These are phyloP conservation scores for Nymphalis io DNA, from an alignment of 1,140 invertebrate genomes.

Conservation along the genomic window DNA sequence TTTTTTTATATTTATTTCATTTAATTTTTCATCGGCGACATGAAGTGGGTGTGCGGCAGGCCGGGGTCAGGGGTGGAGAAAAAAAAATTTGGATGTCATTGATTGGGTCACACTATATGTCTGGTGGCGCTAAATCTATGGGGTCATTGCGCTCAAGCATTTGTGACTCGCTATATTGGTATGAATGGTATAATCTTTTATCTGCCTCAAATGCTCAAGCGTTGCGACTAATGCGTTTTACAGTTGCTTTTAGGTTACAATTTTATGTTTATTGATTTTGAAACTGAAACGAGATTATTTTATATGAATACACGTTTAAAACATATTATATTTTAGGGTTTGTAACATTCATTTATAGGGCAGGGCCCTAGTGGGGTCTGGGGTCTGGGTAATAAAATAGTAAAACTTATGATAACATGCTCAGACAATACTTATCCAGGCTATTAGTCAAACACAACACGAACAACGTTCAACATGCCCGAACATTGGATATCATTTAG, in stretches of 20 bases:
- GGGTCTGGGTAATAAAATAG: conserved; percentile 29
- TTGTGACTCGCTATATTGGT: conserved; percentile 30
- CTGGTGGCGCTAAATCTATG: conserved; percentile 66
- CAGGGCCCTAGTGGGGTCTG: background rate
- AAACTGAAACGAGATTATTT: conserved; percentile 70
- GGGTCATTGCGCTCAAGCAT: conserved; percentile 46
- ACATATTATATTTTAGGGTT: conserved; percentile 31
- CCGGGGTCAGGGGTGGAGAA: conserved; percentile 69
- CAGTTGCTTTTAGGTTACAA: conserved; percentile 53
- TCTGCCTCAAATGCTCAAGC: conserved; percentile 55
- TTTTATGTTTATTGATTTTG: conserved; percentile 49
- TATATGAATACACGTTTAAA: conserved; percentile 38
- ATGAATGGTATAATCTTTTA: conserved; percentile 7
- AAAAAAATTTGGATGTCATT: conserved; percentile 78
- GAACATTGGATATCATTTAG: conserved; percentile 38
- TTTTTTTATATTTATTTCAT: conserved; percentile 44
- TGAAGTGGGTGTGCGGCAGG: conserved; percentile 70
- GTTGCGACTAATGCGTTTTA: conserved; percentile 58
- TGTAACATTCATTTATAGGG: conserved; percentile 23
- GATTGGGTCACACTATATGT: conserved; percentile 71
- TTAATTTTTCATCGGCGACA: conserved; percentile 65
- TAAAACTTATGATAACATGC: conserved; percentile 52
- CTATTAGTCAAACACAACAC: conserved; percentile 74
- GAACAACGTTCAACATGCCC: conserved; percentile 61
- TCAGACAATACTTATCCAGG: conserved; percentile 58